Conservation (phyloP, 2,113 vertebrate genomes). For the Mobula hypostoma region DNA sequence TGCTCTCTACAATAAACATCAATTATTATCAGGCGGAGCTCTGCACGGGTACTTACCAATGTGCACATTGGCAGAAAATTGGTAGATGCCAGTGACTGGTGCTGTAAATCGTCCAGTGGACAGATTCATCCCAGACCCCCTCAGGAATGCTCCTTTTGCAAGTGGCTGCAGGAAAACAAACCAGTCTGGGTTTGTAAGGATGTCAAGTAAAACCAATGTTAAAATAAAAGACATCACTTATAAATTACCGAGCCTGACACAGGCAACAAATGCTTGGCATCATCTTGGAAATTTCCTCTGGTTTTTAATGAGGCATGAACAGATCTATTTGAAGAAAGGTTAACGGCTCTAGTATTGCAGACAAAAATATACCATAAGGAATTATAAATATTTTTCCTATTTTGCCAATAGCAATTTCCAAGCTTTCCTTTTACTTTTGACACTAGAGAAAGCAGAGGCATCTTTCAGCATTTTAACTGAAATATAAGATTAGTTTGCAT, state of each 20-base stretch:
- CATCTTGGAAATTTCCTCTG: neutral
- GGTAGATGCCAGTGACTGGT: conserved; percentile 80
- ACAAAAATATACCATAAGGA: neutral
- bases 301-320: neutral
- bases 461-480: neutral
- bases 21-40: neutral
- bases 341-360: neutral
- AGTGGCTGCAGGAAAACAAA: conserved; percentile 57
- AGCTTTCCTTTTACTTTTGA: neutral
- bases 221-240: neutral
- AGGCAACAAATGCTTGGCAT: neutral
- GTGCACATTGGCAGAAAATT: conserved; percentile 85
- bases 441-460: neutral
- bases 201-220: neutral
- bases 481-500: neutral
- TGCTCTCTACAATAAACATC: neutral
- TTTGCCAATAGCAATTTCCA: neutral
- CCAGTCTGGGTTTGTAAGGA: neutral
- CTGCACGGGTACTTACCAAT: conserved; percentile 62
- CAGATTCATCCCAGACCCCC: conserved; percentile 77
- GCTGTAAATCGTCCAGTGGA: conserved; percentile 83
- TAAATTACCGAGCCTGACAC: neutral
- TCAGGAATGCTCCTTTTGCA: conserved; percentile 81
- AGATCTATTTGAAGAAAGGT: neutral
- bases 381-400: neutral